These are phyloP conservation scores for Catharus ustulatus DNA, from an alignment of 2,797 vertebrate species.

Conservation along the genomic window DNA sequence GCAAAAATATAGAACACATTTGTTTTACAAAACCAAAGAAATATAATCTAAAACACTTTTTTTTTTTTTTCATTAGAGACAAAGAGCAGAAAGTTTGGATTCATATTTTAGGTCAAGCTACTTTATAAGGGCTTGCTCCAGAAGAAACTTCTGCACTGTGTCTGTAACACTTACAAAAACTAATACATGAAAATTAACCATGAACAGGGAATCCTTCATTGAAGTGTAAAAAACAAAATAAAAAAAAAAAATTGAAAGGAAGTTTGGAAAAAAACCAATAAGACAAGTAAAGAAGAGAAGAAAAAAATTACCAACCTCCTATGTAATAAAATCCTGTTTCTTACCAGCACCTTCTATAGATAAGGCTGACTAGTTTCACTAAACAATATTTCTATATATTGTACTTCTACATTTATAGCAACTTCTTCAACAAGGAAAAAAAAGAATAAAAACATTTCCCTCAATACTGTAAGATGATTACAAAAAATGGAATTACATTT, in stretches of 20 bases:
- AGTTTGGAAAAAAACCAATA: background rate
- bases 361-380: conserved; percentile 62
- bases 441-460: conserved; percentile 62
- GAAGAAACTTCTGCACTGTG: conserved; percentile 70
- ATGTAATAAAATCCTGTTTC: conserved; percentile 48
- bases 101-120: conserved; percentile 72
- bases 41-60: conserved; percentile 65
- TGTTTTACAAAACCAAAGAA: conserved; percentile 76
- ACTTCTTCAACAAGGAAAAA: conserved; percentile 57
- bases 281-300: background rate
- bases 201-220: conserved; percentile 66
- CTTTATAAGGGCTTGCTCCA: conserved; percentile 70
- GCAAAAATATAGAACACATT: conserved; percentile 79
- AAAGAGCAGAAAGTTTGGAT: conserved; percentile 75
- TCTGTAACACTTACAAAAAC: conserved; percentile 67
- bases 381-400: conserved; percentile 56
- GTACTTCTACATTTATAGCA: conserved; percentile 57
- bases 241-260: background rate
- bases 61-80: conserved; percentile 68
- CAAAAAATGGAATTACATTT: conserved; percentile 72
- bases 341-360: conserved; percentile 65
- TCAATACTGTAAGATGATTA: conserved; percentile 78
- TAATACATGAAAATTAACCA: conserved; percentile 63
- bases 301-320: conserved; percentile 29
- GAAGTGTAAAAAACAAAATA: conserved; percentile 7